Evolutionary conservation across 1,140 invertebrate genomes (phyloP), one percentile per base, ranked within the genome.

Genomic region (Anadara kagoshimensis): DNA sequence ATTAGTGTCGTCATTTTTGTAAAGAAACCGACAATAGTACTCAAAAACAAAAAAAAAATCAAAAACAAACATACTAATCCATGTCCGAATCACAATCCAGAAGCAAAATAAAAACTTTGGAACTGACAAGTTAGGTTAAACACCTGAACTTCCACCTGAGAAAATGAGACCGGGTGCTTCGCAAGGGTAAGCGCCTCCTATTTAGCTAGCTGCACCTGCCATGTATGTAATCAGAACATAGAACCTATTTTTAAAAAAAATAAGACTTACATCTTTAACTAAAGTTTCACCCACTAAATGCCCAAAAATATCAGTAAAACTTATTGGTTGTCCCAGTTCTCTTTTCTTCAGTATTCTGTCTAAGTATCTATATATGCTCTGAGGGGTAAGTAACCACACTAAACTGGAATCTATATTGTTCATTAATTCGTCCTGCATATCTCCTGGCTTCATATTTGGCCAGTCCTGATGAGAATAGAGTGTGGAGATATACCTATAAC

Each of bases 291-390:
- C 90, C 18, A 91, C 84, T 57, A 91, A 80, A 72, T 90, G 86
- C 16, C 90, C 90, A 79, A 91, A 91, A 62, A 91, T 89, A 76
- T 91, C 90, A 0, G 90, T 91, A 73, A 91, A 91, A 69, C 88
- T 89, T 43, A 91, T 85, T 36, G 90, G 90, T 57, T 91, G 90
- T 1, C 90, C 90, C 47, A 79, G 78, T 44, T 79, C 80, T 24
- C 86, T 78, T 78, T 91, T 91, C 61, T 78, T 67, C 29, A 89
- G 69, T 44, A 91, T 89, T 47, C 79, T 81, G 10, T 83, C 82
- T 29, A 89, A 68, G 68, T 90, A 91, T 18, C 83, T 76, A 66
- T 84, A 88, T 18, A 89, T 76, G 61, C 76, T 83, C 51, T 81
- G 72, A 7, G 86, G 86, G 24, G 76, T 83, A 8, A 90, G 72